phyloP scores from a whole-genome alignment of 1,140 invertebrate species.

The Musca vetustissima region DNA sequence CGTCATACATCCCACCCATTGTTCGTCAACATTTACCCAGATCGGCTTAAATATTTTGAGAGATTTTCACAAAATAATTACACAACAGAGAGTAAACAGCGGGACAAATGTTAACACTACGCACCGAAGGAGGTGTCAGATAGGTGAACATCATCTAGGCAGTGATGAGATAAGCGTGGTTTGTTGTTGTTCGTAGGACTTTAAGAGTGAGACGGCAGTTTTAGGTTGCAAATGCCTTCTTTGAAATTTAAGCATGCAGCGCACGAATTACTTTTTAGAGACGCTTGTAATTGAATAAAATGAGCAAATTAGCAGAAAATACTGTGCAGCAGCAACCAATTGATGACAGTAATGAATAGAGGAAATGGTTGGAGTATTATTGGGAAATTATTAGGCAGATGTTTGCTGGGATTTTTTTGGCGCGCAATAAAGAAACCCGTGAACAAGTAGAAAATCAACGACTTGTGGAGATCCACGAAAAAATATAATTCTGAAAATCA shows the following conservation, averaged over 20 bases:
- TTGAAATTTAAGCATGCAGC: slow-evolving; percentile 9
- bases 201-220: no score
- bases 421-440: no score
- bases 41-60: slow-evolving; percentile 18
- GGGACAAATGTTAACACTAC: slow-evolving; percentile 1
- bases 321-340: not conserved
- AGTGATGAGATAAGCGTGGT: no score
- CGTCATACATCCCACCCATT: not conserved
- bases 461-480: no score
- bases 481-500: no score
- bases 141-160: not conserved
- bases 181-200: no score
- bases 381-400: not conserved
- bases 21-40: not conserved
- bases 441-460: no score
- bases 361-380: not conserved
- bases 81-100: slow-evolving; percentile 1
- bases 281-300: not conserved
- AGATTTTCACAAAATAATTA: slow-evolving; percentile 10
- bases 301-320: slow-evolving; percentile 13
- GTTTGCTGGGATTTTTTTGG: no score
- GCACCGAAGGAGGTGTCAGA: slow-evolving; percentile 4
- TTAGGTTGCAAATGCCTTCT: not conserved
- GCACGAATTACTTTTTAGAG: not conserved
- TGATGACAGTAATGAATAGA: no score